These are phyloP conservation scores for Drosophila kikkawai DNA, from an alignment of 1,140 invertebrate species.

Conservation along the genomic window DNA sequence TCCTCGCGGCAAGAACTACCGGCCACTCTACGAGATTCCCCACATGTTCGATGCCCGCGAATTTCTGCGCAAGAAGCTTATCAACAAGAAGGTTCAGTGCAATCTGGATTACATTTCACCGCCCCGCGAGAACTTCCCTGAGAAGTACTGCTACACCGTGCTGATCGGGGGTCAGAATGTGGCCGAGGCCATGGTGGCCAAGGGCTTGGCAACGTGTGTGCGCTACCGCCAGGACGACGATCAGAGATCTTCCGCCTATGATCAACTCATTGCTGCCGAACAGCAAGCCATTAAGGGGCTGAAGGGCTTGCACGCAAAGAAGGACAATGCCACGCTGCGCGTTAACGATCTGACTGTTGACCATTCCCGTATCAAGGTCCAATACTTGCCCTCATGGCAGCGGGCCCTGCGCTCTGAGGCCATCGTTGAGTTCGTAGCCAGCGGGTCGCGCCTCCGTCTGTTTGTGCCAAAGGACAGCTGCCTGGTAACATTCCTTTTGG, in stretches of 20 bases:
- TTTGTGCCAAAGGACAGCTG: slow-evolving; percentile 98
- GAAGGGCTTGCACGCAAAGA: slow-evolving; percentile 94
- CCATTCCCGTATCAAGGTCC: slow-evolving; percentile 93
- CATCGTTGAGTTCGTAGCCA: slow-evolving; percentile 97
- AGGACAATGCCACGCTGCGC: slow-evolving; percentile 92
- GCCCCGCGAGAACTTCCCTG: slow-evolving; percentile 95
- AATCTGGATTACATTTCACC: slow-evolving; percentile 98
- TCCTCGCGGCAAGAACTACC: slow-evolving; percentile 88
- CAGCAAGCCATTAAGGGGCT: slow-evolving; percentile 94
- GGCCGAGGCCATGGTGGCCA: slow-evolving; percentile 96
- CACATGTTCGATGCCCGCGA: slow-evolving; percentile 99
- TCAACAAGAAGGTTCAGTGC: slow-evolving; percentile 97
- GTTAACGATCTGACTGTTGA: slow-evolving; percentile 94
- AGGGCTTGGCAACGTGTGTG: slow-evolving; percentile 96
- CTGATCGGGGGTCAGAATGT: slow-evolving; percentile 94
- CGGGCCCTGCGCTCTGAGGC: slow-evolving; percentile 94
- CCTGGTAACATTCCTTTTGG: slow-evolving; percentile 96
- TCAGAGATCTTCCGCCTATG: slow-evolving; percentile 97
- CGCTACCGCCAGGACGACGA: slow-evolving; percentile 98
- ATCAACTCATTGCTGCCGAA: slow-evolving; percentile 97
- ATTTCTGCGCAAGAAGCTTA: slow-evolving; percentile 97
- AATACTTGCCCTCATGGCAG: slow-evolving; percentile 96
- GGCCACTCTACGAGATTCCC: slow-evolving; percentile 98
- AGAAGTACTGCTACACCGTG: slow-evolving; percentile 98
- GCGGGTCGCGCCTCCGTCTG: slow-evolving; percentile 95